A percentile compares a stretch with the other conserved stretches of the same genome.
phyloP scores from a whole-genome alignment of 2,113 vertebrate species.

The Pseudopodoces humilis region DNA sequence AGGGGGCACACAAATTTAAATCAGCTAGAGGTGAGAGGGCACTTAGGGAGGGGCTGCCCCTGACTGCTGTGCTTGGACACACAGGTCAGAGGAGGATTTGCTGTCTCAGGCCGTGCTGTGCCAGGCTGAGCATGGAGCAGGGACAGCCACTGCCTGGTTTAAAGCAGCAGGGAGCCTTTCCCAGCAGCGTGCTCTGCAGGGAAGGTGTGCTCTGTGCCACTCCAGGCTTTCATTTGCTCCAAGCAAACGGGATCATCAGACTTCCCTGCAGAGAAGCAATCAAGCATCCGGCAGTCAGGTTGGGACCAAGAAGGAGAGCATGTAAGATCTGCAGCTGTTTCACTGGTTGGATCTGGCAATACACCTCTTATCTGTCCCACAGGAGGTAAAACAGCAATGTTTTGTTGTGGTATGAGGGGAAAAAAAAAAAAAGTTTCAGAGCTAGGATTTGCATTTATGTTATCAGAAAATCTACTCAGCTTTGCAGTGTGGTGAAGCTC shows the following conservation, averaged over 20 bases:
- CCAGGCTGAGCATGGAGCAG: background rate
- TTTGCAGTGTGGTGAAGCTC: background rate
- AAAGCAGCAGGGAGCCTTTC: background rate
- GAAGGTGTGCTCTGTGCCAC: background rate
- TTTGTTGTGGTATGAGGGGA: background rate
- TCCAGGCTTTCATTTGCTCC: conserved; percentile 21
- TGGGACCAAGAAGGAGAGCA: background rate
- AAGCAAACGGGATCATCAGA: conserved; percentile 9
- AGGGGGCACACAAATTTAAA: background rate
- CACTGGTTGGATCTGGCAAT: background rate
- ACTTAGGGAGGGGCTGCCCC: background rate
- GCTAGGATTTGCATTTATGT: background rate
- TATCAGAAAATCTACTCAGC: background rate
- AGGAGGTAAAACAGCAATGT: conserved; percentile 10
- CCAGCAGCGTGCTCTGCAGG: conserved; percentile 10
- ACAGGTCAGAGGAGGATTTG: background rate
- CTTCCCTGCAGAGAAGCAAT: conserved; percentile 53
- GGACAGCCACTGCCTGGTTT: background rate
- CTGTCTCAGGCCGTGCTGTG: background rate
- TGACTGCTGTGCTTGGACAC: background rate
- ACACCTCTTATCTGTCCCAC: background rate
- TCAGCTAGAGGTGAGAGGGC: background rate
- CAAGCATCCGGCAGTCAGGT: background rate
- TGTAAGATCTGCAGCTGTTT: background rate
- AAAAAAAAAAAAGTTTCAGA: background rate